Evolutionary conservation across 2,113 vertebrate genomes (phyloP), one percentile per base, ranked within the genome.

Genomic region (Lepisosteus osseus): DNA sequence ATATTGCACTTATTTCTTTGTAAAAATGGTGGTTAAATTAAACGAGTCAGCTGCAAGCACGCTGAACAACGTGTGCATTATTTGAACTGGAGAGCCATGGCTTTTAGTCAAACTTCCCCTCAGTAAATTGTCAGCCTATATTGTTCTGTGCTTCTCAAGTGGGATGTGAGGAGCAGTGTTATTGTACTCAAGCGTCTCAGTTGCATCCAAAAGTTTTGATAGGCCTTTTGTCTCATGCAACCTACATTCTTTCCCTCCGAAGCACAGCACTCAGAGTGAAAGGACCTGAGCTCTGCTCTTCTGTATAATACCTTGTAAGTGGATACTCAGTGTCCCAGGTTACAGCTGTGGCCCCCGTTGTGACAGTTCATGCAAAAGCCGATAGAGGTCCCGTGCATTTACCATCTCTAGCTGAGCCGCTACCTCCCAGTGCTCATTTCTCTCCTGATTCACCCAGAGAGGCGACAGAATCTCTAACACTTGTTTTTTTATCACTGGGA

Each of bases 291-390:
- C 83, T 84, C 78, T 73, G 74, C 77, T 64, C 82, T 84, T 76
- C 80, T 88, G 87, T 87, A 86, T 86, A 9, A 86, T 85, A 89
- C 80, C 83, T 76, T 88, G 93, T 92, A 95, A 95, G 87, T 79
- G 84, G 92, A 94, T 91, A 90, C 89, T 92, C 82, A 72, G 81
- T 79, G 85, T 87, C 83, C 72, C 67, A 86, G 83, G 71, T 71
- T 41, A 51, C 47, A 5, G 47, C 9, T 51, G 29, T 51, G 5
- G 5, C 47, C 9, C 5, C 47, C 9, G 9, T 5, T 9, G 47
- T 51, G 47, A 51, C 47, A 51, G 47, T 51, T 51, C 9, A 6
- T 51, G 47, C 9, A 6, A 6, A 9, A 51, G 47, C 9, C 9
- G 56, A 42, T 13, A 54, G 56, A 17, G 61, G 8, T 6, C 63